phyloP scores from a whole-genome alignment of 2,888 invertebrate species.

The Azorinus chamasolen region DNA sequence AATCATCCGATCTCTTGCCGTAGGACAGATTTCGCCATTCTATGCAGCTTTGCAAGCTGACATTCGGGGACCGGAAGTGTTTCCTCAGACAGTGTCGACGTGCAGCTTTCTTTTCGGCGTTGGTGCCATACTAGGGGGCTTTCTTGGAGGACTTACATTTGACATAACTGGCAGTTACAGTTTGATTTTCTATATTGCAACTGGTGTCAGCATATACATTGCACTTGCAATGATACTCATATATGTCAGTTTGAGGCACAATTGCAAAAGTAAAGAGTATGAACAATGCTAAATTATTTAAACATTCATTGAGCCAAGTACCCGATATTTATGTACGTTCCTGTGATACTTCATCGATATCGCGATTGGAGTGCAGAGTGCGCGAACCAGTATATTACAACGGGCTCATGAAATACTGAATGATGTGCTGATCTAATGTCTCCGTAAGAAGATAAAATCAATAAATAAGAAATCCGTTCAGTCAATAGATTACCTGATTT shows the following conservation, averaged over 20 bases:
- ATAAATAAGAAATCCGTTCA: too few species aligned
- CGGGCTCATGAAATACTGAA: too few species aligned
- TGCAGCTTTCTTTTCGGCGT: slow-evolving; percentile 30
- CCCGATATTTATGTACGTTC: too few species aligned
- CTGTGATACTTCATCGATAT: too few species aligned
- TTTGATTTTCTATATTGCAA: slow-evolving; percentile 38
- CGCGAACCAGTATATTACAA: too few species aligned
- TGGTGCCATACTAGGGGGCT: slow-evolving; percentile 30
- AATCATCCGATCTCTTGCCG: slow-evolving; percentile 30
- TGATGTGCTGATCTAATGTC: too few species aligned
- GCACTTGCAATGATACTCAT: slow-evolving; percentile 13
- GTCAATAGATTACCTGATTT: too few species aligned
- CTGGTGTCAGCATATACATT: slow-evolving; percentile 11
- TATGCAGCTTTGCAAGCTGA: slow-evolving; percentile 32
- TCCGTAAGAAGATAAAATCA: too few species aligned
- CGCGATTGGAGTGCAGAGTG: too few species aligned
- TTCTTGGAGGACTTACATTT: slow-evolving; percentile 39
- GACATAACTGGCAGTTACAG: slow-evolving; percentile 50
- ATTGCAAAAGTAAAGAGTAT: too few species aligned
- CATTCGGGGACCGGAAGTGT: slow-evolving; percentile 32
- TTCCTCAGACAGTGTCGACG: slow-evolving; percentile 35
- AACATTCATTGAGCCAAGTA: too few species aligned
- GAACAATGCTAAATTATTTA: too few species aligned
- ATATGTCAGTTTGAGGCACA: not conserved
- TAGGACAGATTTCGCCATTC: slow-evolving; percentile 19